Base-by-base conservation (phyloP, 2,113 vertebrate species). In the Phyllopteryx taeniolatus region DNA sequence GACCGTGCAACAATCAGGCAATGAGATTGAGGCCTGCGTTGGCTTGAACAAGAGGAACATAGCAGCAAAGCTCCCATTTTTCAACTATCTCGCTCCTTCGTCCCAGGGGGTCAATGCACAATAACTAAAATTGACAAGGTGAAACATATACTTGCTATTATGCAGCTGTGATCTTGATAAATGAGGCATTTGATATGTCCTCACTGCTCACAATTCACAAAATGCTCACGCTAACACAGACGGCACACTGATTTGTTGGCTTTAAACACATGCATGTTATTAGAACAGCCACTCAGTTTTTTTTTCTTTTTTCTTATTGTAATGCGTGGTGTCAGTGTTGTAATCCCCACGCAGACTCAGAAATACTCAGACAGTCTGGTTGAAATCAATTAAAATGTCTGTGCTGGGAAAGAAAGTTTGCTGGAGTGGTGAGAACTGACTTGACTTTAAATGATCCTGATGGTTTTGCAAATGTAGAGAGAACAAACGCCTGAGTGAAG, bases 381-480 rank as follows among this genome's bases (percentile, higher is more conserved):
- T 89, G 75, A 56, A 87, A 90, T 88, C 81, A 84, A 84, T 88
- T 85, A 83, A 79, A 68, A 49, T 27, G 22, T 81, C 68, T 69
- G 65, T 78, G 77, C 0, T 1, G 70, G 75, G 71, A 82, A 83
- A 67, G 49, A 80, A 87, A 86, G 84, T 74, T 83, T 81, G 77
- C 83, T 1, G 43, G 63, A 79, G 74, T 75, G 73, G 67, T 80
- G 85, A 76, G 84, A 83, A 79, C 71, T 35, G 73, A 39, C 75
- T 71, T 82, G 78, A 78, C 84, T 82, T 85, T 83, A 73, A 75
- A 87, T 68, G 67, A 77, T 72, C 80, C 6, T 51, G 49, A 51
- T 51, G 74, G 67, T n/a, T 39, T 42, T 43, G 69, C 83, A 78
- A 83, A 81, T 64, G 71, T 62, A 82, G 65, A 74, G 74, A 68